Evolutionary conservation across 92 coral and sea anemone species (phyloP), one percentile per base, ranked within the genome.

Genomic region (Porites rus): DNA sequence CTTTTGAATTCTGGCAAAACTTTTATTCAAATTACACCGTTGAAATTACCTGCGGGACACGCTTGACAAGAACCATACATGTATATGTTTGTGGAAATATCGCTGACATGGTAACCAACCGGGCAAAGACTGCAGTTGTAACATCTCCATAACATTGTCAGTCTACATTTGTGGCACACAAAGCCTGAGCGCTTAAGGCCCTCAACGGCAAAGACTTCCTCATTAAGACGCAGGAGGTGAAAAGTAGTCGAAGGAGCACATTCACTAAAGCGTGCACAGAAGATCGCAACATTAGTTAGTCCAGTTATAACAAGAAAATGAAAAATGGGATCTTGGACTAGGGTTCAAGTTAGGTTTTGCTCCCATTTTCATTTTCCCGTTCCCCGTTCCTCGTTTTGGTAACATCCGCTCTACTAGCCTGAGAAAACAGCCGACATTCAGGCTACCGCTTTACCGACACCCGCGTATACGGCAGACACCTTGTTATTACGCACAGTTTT

Each of bases 231-330:
- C 6, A 52, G 4, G 28, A 74, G 1, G 61, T 64, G 78, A 82
- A 64, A 81, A 8, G 71, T 63, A 54, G 14, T 20, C 72, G 78
- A 74, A 7, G 92, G 92, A 16, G 92, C 72, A 59, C 79, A 72
- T 19, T 88, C 78, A 8, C 88, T 86, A 70, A 66, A 75, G 22
- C 83, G 72, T 83, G 51, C 54, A n/a, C 72, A 59, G 11, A 71
- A 84, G 24, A 58, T 76, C 19, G 72, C 87, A 76, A 63, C 54
- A 51, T 86, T 18, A 62, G 18, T 14, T 28, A 28, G 31, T 28
- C 31, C 31, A 28, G 31, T 28, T 28, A 28, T 3, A 28, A 28
- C 31, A 28, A 20, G 71, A 69, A 21, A 70, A 71, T 31, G 80
- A 79, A 51, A 81, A 68, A 28, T 28, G 31, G 31, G 31, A 28